Evolutionary conservation across 2,888 invertebrate species (phyloP).

Genomic region (Harpalus rubripes): DNA sequence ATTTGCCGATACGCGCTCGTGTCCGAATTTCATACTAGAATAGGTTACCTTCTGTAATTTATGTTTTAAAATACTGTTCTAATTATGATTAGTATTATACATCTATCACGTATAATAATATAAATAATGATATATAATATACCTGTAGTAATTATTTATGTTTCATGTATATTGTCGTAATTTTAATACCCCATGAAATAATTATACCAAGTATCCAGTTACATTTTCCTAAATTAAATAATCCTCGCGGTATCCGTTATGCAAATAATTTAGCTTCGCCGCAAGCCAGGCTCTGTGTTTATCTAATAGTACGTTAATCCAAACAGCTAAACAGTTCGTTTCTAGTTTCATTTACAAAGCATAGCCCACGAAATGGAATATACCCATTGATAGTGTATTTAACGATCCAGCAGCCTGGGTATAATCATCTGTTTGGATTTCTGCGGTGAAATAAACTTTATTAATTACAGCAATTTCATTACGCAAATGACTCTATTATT

Average conservation of each 20-base stretch:
- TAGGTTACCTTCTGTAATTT: too few relatives aligned
- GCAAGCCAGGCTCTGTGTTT: background rate
- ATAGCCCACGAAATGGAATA: background rate
- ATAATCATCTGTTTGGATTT: background rate
- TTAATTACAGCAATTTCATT: background rate
- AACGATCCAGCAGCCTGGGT: background rate
- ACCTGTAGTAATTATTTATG: background rate
- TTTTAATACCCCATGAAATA: background rate
- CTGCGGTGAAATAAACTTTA: background rate
- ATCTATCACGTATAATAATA: too few relatives aligned
- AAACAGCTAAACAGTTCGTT: constrained; percentile 5
- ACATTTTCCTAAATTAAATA: background rate
- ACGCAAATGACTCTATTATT: background rate
- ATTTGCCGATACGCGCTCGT: too few relatives aligned
- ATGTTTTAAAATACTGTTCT: too few relatives aligned
- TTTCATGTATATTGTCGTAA: background rate
- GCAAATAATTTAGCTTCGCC: background rate
- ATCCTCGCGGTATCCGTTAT: background rate
- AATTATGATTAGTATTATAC: too few relatives aligned
- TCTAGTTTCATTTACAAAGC: background rate
- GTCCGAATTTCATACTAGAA: too few relatives aligned
- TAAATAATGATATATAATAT: background rate
- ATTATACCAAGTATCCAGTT: background rate
- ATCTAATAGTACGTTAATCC: constrained; percentile 2
- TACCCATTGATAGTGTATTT: background rate